Conservation (phyloP, 2,113 vertebrate species). For the Ceuthmochares aereus region DNA sequence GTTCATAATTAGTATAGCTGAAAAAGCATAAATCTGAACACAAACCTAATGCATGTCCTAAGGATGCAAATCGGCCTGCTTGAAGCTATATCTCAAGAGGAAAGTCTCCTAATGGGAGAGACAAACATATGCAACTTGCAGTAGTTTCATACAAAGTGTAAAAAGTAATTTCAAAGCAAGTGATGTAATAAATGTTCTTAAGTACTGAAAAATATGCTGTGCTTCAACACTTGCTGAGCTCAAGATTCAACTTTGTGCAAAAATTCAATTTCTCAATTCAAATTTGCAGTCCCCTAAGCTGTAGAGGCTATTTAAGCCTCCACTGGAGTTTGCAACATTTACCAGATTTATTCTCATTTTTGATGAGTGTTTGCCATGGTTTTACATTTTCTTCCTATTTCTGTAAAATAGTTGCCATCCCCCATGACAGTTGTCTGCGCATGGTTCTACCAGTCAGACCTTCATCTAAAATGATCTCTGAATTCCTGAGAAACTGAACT, state of each 20-base stretch:
- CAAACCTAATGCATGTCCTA: background rate
- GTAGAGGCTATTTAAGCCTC: background rate
- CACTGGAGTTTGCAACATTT: background rate
- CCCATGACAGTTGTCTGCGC: background rate
- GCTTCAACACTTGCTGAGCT: background rate
- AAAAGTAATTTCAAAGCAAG: constrained; percentile 8
- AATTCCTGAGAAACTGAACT: background rate
- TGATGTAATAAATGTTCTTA: background rate
- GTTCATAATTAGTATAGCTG: background rate
- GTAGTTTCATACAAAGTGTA: background rate
- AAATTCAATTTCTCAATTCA: background rate
- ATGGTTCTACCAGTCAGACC: background rate
- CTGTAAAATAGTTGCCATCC: background rate
- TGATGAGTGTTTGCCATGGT: background rate
- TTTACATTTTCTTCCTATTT: background rate
- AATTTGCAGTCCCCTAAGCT: background rate
- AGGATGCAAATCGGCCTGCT: background rate
- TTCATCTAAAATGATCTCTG: background rate
- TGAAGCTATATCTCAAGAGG: background rate
- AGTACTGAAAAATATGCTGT: background rate
- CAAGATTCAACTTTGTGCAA: background rate
- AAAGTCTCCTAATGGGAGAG: background rate
- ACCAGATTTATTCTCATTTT: background rate
- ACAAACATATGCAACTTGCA: background rate
- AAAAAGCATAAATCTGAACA: background rate